Evolutionary conservation across 2,888 invertebrate genomes (phyloP), one percentile per base, ranked within the genome.

Genomic region (Ophioninae sp.): DNA sequence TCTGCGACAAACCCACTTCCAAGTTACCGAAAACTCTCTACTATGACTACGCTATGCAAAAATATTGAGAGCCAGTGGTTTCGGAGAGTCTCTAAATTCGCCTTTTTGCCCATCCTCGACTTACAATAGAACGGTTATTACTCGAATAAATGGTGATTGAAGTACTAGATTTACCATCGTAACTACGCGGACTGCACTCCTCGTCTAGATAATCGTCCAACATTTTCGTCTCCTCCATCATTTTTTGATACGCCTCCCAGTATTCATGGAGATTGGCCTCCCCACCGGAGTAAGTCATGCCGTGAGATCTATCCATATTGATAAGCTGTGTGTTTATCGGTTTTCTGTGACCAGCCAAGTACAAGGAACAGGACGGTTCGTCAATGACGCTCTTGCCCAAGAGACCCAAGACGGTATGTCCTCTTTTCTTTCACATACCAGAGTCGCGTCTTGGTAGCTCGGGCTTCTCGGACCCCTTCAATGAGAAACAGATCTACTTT

Each of bases 191-290:
- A 85, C 88, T 91, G 93, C 94, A 95, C 93, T 95, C 95, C 87
- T 95, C 95, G 84, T 94, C 94, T 82, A 95, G 94, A 86, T 93
- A 93, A 87, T 93, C 95, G 20, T 95, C 95, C 68, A 94, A 91
- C 83, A 93, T 93, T 85, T 94, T 93, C 0, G 94, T 93, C 86
- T 94, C 93, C 89, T 94, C 94, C 90, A 95, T 94, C 85, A 95
- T 94, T 91, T 95, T 94, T 87, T 95, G 94, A 91, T 95, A 95
- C 88, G 95, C 95, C 41, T 95, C 95, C 95, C 95, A 95, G 92
- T 95, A 95, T 82, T 95, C 95, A 39, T 95, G 94, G 85, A 95
- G 94, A 87, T 95, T 94, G 23, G 93, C 90, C 68, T 94, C 94
- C 41, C 88, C 88, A 39, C 88, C 90, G 62, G 88, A 86, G 72